Evolutionary conservation across 1,140 invertebrate species (phyloP), one percentile per base, ranked within the genome.

Genomic region (Chelonus insularis): DNA sequence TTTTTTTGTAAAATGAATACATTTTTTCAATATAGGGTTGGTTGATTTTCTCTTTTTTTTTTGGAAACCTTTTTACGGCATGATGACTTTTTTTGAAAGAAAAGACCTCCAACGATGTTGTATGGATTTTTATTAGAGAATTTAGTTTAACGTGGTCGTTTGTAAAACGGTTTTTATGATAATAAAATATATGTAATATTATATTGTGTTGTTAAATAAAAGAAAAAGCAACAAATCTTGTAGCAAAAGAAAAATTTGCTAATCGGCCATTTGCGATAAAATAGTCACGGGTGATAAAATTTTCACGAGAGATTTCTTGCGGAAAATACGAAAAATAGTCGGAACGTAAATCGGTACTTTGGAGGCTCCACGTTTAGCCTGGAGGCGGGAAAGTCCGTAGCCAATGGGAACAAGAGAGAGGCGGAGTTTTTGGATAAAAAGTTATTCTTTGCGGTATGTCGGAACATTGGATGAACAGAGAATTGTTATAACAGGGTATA

Each of bases 321-420:
- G 68, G 72, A 70, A 69, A 70, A 74, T 68, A 68, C 66, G 70
- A 75, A 73, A 76, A 75, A 74, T 77, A 68, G 67, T 63, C 54
- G 63, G 29, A 23, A 23, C 51, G 54, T 61, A 61, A 61, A 61
- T 61, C 39, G 59, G 45, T 58, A 68, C 9, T 50, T 29, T 47
- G n/a, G 11, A 39, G 43, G 39, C 25, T 32, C 25, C 39, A 34
- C 36, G 51, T 21, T 52, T 29, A 12, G 25, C 18, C n/a, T 47
- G 39, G 55, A 47, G 57, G 55, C 50, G 56, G 37, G 45, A 57
- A 57, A 45, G 20, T 16, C 0, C 37, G 11, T n/a, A 12, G 25
- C 47, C 55, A 57, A 63, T 57, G 21, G 14, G 45, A 43, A 34
- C 8, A 7, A 51, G 12, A 20, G 11, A 48, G 32, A 25, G 61